Evolutionary conservation across 2,797 vertebrate genomes (phyloP), one percentile per base, ranked within the genome.

Genomic region (Epinephelus coioides): DNA sequence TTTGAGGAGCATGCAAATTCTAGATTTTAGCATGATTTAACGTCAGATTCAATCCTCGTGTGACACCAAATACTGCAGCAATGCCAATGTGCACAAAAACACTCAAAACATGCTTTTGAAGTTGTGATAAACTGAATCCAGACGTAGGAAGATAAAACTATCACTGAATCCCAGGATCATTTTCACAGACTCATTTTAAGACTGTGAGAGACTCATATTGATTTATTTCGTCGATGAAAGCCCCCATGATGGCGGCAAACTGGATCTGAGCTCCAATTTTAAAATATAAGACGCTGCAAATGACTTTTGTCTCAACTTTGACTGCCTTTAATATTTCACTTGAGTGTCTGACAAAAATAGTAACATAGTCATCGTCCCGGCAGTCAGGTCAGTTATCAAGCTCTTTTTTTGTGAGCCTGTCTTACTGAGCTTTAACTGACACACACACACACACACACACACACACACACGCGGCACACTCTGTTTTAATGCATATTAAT

Each of bases 401-500:
- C 64, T 73, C 60, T 64, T 65, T 79, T 55, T 78, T 57, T 70
- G 62, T 43, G 73, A 60, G 84, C 19, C 75, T 67, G 83, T 79
- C 61, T 79, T 67, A 79, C 66, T 77, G 69, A 78, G 80, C 73
- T 81, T 61, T 79, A 79, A 88, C 73, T 83, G 69, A 83, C 75
- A 63, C 56, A 69, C 77, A 79, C 64, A 38, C 63, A 69, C 67
- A 78, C 47, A 83, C 75, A 63, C 56, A 69, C 77, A 79, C 64
- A 38, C 63, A 69, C 67, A 78, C 47, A 79, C 73, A 69, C 0
- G 30, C 27, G 82, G 66, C 63, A 69, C 67, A 78, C 47, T 77
- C 75, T 1, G 30, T 71, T 93, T 94, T 93, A 92, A 95, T 94
- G 91, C 94, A 95, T 95, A 94, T 92, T 94, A 92, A 95, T 94